Evolutionary conservation across 2,113 vertebrate genomes (phyloP).

Genomic region (Vidua macroura): DNA sequence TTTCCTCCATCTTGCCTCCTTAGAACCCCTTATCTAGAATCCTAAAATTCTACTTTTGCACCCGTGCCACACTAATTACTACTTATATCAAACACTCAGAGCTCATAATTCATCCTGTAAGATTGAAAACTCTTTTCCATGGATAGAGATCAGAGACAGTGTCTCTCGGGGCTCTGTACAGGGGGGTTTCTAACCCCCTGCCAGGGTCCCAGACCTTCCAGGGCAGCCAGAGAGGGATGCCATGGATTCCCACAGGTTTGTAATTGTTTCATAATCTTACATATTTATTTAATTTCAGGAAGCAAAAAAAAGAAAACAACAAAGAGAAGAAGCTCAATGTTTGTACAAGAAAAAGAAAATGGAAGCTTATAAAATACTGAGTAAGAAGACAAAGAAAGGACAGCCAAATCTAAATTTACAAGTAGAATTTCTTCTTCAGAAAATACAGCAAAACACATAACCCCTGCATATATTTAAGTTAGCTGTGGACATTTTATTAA

Average conservation of each 20-base stretch:
- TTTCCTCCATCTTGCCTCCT: too few relatives aligned
- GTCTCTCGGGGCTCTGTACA: too few relatives aligned
- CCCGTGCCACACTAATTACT: too few relatives aligned
- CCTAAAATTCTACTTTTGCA: too few relatives aligned
- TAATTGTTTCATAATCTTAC: background rate
- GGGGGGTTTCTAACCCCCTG: too few relatives aligned
- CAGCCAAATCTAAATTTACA: constrained; percentile 96
- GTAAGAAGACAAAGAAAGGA: constrained; percentile 92
- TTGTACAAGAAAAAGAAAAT: constrained; percentile 90
- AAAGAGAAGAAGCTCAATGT: constrained; percentile 83
- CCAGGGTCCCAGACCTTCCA: too few relatives aligned
- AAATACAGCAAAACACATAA: constrained; percentile 81
- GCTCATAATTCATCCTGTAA: too few relatives aligned
- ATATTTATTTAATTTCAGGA: constrained; percentile 74
- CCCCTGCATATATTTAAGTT: background rate
- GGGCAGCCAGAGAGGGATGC: too few relatives aligned
- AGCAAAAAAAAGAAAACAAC: constrained; percentile 78
- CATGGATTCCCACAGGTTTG: background rate
- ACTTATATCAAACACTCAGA: too few relatives aligned
- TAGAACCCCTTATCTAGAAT: too few relatives aligned
- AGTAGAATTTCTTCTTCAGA: constrained; percentile 93
- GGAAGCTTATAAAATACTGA: constrained; percentile 86
- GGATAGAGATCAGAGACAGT: too few relatives aligned
- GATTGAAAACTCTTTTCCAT: too few relatives aligned
- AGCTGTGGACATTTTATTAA: background rate